A percentile compares a stretch with the other conserved stretches of the same genome.
Conservation (phyloP, 2,888 invertebrate species). For the Cryptus viduatorius region DNA sequence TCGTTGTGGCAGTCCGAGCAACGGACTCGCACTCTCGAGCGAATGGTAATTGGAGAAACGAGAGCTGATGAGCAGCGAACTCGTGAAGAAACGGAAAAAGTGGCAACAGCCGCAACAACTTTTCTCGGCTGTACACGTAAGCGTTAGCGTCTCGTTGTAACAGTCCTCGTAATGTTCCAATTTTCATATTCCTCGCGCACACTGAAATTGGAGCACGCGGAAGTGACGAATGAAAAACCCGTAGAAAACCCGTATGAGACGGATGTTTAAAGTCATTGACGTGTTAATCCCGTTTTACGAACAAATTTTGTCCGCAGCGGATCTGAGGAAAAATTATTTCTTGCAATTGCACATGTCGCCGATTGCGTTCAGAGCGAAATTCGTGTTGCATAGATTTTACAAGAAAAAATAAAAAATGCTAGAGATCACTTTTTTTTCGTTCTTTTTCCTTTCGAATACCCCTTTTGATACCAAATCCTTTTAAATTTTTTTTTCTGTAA, state of each 20-base stretch:
- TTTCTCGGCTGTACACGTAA: not conserved
- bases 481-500: too few species aligned
- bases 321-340: too few species aligned
- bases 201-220: constrained; percentile 48
- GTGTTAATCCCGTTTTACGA: too few species aligned
- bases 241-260: not conserved
- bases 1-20: constrained; percentile 58
- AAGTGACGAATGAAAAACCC: constrained; percentile 24
- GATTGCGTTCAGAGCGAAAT: too few species aligned
- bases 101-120: not conserved
- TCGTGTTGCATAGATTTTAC: too few species aligned
- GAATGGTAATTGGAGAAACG: constrained; percentile 63
- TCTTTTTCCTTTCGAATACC: too few species aligned
- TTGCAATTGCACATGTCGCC: too few species aligned
- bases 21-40: constrained; percentile 36
- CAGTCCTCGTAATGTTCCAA: constrained; percentile 1
- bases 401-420: too few species aligned
- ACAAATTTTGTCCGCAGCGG: too few species aligned
- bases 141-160: constrained; percentile 17
- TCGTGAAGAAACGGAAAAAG: constrained; percentile 47
- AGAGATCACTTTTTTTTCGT: too few species aligned
- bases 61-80: constrained; percentile 59
- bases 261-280: not conserved
- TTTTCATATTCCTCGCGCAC: constrained; percentile 12
- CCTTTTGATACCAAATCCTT: too few species aligned